A percentile compares a stretch with the other conserved stretches of the same genome.
Conservation (phyloP, 2,797 vertebrate genomes). For the Hoplostethus atlanticus region DNA sequence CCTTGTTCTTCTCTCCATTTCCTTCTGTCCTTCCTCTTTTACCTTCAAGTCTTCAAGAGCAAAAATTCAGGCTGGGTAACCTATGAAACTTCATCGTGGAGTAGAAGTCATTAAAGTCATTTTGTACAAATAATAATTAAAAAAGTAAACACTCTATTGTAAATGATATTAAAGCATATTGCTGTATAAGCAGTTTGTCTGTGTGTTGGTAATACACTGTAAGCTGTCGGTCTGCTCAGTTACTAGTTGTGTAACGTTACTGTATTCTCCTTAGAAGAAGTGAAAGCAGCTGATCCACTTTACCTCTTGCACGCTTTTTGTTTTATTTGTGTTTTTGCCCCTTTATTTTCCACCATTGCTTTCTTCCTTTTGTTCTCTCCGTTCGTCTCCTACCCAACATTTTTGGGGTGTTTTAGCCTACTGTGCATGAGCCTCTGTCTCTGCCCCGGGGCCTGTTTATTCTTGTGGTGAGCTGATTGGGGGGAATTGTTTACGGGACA, state of each 20-base stretch:
- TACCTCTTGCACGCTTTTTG: background rate
- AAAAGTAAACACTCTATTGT: no score
- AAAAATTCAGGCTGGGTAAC: no score
- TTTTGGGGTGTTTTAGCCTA: conserved; percentile 33
- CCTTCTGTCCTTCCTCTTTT: background rate
- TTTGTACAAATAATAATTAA: no score
- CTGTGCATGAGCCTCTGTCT: conserved; percentile 27
- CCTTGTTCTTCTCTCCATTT: background rate
- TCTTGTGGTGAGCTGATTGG: conserved; percentile 71
- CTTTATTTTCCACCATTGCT: conserved; percentile 4
- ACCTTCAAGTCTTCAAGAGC: no score
- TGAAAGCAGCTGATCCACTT: background rate
- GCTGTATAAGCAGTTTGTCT: no score
- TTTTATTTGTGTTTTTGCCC: background rate
- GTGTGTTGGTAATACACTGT: no score
- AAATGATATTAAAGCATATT: no score
- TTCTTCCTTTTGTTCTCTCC: background rate
- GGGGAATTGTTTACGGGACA: conserved; percentile 70
- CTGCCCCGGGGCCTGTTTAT: conserved; percentile 70
- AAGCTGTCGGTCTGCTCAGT: no score
- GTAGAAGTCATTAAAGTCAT: no score
- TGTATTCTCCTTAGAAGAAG: conserved; percentile 4
- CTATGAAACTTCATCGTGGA: no score
- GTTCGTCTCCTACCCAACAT: conserved; percentile 4
- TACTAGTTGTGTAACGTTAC: background rate